phyloP scores from a whole-genome alignment of 1,140 invertebrate genomes.

The Macrocentrus cingulum region DNA sequence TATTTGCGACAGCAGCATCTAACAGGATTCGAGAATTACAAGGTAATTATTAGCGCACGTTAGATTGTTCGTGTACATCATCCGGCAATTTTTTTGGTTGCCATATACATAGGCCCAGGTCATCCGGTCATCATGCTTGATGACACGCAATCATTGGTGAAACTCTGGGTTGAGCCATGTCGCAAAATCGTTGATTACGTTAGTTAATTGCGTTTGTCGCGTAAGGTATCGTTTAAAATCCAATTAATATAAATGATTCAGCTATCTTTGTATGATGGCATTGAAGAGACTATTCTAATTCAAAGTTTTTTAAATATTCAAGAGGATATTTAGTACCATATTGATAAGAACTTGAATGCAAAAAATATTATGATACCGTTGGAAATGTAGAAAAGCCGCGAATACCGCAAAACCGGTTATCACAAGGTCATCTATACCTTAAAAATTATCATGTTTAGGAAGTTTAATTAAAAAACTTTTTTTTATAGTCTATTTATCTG shows the following conservation, averaged over 20 bases:
- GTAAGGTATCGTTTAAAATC: background rate
- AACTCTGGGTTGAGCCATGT: no score
- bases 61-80: background rate
- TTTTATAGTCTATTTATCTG: no score
- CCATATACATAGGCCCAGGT: background rate
- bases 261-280: background rate
- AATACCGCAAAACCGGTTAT: no score
- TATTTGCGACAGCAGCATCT: constrained; percentile 81
- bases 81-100: background rate
- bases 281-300: background rate
- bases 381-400: no score
- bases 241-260: background rate
- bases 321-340: background rate
- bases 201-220: background rate
- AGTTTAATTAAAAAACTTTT: no score
- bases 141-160: no score
- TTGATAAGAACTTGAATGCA: no score
- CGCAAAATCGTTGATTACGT: no score
- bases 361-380: no score
- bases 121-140: background rate
- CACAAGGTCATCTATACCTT: no score
- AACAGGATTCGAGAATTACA: constrained; percentile 89
- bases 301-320: background rate
- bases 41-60: constrained; percentile 64
- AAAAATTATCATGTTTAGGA: no score